Evolutionary conservation across 2,888 invertebrate species (phyloP).

Genomic region (Nemoura dubitans): DNA sequence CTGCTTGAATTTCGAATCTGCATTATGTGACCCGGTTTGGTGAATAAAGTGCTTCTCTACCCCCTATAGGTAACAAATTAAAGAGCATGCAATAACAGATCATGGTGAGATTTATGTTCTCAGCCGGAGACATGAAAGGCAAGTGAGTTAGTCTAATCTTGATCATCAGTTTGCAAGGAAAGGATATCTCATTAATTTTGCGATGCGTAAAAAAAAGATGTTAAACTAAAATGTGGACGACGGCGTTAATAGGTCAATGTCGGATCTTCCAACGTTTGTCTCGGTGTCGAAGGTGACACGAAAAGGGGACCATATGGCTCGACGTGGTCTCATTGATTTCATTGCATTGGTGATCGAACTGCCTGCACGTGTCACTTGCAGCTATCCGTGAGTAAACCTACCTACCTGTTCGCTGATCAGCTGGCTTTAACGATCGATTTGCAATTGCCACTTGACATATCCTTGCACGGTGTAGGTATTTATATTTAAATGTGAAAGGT

Average conservation of each 20-base stretch:
- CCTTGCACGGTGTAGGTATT: too few species aligned
- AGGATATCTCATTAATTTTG: conserved; percentile 3
- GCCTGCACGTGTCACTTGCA: not conserved
- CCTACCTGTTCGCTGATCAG: not conserved
- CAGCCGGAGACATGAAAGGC: not conserved
- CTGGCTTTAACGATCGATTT: too few species aligned
- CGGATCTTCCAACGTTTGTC: conserved; percentile 18
- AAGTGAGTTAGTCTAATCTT: not conserved
- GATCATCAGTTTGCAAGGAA: not conserved
- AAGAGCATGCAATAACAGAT: not conserved
- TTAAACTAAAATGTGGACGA: not conserved
- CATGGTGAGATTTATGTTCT: not conserved
- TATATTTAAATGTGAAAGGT: too few species aligned
- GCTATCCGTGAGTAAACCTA: not conserved
- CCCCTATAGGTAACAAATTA: not conserved
- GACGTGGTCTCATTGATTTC: not conserved
- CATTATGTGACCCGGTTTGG: not conserved
- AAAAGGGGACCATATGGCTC: not conserved
- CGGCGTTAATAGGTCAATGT: conserved; percentile 21
- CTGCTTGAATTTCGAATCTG: not conserved
- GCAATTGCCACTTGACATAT: too few species aligned
- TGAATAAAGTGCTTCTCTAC: not conserved
- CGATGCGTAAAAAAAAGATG: conserved; percentile 1
- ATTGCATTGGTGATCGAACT: not conserved
- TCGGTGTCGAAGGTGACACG: conserved; percentile 20